Evolutionary conservation across 1,140 invertebrate genomes (phyloP).

Genomic region (Heliothis subflexa): DNA sequence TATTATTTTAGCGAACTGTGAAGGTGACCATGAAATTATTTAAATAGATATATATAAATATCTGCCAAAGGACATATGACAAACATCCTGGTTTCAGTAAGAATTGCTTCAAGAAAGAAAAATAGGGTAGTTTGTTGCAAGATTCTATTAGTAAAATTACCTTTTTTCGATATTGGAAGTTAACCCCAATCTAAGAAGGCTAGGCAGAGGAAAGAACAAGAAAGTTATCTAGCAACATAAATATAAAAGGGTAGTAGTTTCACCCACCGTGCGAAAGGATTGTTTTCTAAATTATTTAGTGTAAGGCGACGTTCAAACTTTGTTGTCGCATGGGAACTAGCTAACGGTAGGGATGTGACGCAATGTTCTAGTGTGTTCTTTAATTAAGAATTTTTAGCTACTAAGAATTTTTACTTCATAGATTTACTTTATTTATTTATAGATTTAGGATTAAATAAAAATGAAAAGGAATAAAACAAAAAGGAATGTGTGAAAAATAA

Average conservation of each 20-base stretch:
- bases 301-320: constrained; percentile 6
- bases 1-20: no score
- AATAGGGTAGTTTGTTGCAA: no score
- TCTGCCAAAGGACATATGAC: no score
- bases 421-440: neutral
- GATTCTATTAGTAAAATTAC: neutral
- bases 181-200: neutral
- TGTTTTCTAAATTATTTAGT: constrained; percentile 12
- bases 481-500: neutral
- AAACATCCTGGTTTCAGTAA: no score
- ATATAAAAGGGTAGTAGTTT: constrained; percentile 1
- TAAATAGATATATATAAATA: no score
- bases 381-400: no score
- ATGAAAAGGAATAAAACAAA: neutral
- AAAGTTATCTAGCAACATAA: neutral
- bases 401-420: no score
- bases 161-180: neutral
- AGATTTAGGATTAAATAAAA: neutral
- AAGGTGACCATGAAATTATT: no score
- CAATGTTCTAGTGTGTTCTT: no score
- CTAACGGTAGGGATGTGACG: neutral
- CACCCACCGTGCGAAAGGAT: neutral
- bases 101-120: no score
- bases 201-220: neutral
- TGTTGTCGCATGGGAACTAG: neutral